Percentiles rank a stretch among this genome's conserved stretches.
Conservation (phyloP, 2,113 vertebrate species). For the Ibidorhyncha struthersii region DNA sequence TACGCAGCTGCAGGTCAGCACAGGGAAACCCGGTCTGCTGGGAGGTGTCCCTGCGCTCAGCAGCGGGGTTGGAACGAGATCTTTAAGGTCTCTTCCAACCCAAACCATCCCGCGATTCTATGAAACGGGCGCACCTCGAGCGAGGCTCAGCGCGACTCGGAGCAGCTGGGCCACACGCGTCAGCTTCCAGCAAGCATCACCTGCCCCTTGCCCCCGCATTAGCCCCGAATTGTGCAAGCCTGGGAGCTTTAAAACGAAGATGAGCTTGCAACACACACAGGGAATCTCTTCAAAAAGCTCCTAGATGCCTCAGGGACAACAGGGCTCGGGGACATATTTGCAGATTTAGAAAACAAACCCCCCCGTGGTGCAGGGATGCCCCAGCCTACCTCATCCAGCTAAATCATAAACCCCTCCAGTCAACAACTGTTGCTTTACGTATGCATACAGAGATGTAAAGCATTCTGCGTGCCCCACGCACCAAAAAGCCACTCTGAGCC, state of each 20-base stretch:
- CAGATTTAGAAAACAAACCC: accelerated
- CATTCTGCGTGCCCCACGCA: accelerated
- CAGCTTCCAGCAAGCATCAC: background rate
- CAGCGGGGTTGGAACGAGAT: too few species aligned
- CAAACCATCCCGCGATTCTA: too few species aligned
- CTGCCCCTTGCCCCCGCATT: background rate
- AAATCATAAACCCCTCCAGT: background rate
- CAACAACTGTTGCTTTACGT: background rate
- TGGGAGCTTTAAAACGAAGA: background rate
- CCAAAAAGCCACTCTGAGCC: background rate
- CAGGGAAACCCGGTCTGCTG: background rate
- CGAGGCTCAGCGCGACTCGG: background rate
- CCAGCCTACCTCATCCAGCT: background rate
- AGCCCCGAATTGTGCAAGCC: background rate
- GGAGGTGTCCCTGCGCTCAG: too few species aligned
- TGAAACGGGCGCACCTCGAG: background rate
- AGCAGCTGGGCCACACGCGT: background rate
- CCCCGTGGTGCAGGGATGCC: accelerated
- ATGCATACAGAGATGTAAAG: accelerated
- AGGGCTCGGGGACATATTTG: background rate
- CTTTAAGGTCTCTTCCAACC: too few species aligned
- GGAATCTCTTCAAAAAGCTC: background rate
- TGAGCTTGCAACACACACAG: too few species aligned
- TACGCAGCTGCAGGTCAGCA: background rate
- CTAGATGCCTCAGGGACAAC: background rate